Conservation (phyloP, 2,113 vertebrate genomes). For the Felis chaus region DNA sequence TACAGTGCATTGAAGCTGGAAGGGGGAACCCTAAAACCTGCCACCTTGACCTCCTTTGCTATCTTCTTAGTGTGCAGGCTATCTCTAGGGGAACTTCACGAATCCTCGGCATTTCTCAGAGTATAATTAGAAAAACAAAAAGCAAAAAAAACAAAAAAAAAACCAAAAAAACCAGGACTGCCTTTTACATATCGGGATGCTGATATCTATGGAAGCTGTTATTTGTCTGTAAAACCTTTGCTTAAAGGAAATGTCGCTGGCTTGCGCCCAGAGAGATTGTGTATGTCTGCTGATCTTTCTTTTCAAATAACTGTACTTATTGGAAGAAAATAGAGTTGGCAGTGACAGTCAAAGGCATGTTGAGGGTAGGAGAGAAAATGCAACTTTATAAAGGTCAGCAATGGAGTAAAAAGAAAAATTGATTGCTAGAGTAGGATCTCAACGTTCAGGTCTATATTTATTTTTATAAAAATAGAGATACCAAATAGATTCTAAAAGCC, state of each 20-base stretch:
- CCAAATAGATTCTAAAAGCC: neutral
- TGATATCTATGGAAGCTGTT: neutral
- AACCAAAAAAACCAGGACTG: neutral
- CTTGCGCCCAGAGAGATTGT: neutral
- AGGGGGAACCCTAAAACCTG: neutral
- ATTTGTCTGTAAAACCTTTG: neutral
- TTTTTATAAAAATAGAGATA: neutral
- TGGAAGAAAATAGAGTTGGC: neutral
- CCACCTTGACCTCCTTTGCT: neutral
- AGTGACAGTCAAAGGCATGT: neutral
- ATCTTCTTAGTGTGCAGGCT: neutral
- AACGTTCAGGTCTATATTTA: neutral
- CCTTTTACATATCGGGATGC: neutral
- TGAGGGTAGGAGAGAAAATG: neutral
- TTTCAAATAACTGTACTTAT: neutral
- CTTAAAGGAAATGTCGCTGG: neutral
- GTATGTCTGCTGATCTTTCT: neutral
- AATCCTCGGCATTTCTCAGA: neutral
- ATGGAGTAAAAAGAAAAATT: neutral
- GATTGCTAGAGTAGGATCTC: neutral
- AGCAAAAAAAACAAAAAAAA: no score
- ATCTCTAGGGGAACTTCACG: neutral
- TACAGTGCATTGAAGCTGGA: rapidly evolving
- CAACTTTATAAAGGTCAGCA: neutral
- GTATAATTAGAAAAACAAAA: no score